Evolutionary conservation across 1,140 invertebrate species (phyloP).

Genomic region (Ips nitidus): DNA sequence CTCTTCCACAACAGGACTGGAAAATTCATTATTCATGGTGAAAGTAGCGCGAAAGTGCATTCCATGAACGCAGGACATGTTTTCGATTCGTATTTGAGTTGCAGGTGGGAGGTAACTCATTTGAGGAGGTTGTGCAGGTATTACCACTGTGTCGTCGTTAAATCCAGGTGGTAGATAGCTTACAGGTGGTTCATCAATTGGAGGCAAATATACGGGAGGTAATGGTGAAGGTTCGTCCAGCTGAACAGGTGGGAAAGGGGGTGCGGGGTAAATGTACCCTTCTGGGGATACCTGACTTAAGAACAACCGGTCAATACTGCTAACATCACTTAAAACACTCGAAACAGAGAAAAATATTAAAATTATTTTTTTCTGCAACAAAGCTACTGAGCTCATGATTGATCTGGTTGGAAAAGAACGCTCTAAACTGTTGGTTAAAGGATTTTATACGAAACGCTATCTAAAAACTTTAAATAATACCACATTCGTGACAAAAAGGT

Average conservation of each 20-base stretch:
- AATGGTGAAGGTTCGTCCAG: slow-evolving; percentile 35
- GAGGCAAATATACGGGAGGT: slow-evolving; percentile 33
- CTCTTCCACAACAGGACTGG: slow-evolving; percentile 36
- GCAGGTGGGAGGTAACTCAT: slow-evolving; percentile 1
- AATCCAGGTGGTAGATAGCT: slow-evolving; percentile 25
- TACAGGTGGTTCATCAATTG: slow-evolving; percentile 34
- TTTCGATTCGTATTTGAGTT: slow-evolving; percentile 39
- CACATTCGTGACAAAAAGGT: slow-evolving; percentile 31
- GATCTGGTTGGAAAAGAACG: no score
- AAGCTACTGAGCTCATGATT: no score
- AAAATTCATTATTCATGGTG: slow-evolving; percentile 2
- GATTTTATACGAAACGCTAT: slow-evolving; percentile 16
- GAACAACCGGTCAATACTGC: slow-evolving; percentile 5
- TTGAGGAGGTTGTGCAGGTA: slow-evolving; percentile 25
- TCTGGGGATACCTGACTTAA: not conserved
- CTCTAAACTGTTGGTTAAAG: not conserved
- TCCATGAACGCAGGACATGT: slow-evolving; percentile 46
- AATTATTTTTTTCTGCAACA: not conserved
- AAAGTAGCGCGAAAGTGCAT: slow-evolving; percentile 26
- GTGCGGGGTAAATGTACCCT: slow-evolving; percentile 42
- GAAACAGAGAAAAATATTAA: not conserved
- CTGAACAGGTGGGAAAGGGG: slow-evolving; percentile 36
- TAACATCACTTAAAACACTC: slow-evolving; percentile 27
- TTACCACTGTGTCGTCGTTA: slow-evolving; percentile 38
- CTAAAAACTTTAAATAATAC: slow-evolving; percentile 35